Base-by-base conservation (phyloP, 2,888 invertebrate species). In the Vandiemenella viatica region DNA sequence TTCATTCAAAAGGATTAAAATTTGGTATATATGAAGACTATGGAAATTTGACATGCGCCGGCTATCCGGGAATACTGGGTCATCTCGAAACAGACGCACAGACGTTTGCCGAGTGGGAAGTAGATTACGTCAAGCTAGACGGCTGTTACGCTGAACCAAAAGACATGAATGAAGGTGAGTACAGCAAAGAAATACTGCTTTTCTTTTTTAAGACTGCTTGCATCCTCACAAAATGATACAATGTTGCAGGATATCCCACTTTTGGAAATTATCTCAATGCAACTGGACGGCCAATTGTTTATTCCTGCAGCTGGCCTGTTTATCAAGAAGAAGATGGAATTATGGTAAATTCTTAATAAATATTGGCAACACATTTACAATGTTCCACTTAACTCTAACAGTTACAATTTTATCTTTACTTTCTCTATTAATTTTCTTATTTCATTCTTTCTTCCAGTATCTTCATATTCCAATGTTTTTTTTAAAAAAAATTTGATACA, bases 281-380 rank as follows among this genome's bases (percentile, higher is more conserved):
- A 52, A 83, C 84, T 37, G 84, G 83, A 10, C 72, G 86, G 19
- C 77, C 79, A 0, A 86, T 89, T 54, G 72, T 86, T 0, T 89
- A 80, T 61, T 84, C 85, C 0, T 89, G 89, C 66, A 83, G 83
- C 60, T 89, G 86, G 84, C 88, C 89, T 1, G 82, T 80, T 5
- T 90, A 89, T 61, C 75, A 79, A 61, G 75, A 78, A 58, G 75
- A 68, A 46, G 63, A 68, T 49, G 66, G 70, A 5, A 69, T 73
- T 55, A 60, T 62, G 58, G 79, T 80, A 64, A 63, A 60, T 20
- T n/a, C n/a, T n/a, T n/a, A n/a, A n/a, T n/a, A n/a, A n/a, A n/a
- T n/a, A n/a, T n/a, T n/a, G n/a, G n/a, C n/a, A n/a, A n/a, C n/a
- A n/a, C n/a, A n/a, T n/a, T n/a, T n/a, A n/a, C n/a, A n/a, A n/a